Evolutionary conservation across 92 coral and sea anemone genomes (phyloP).

Genomic region (Desmophyllum pertusum): DNA sequence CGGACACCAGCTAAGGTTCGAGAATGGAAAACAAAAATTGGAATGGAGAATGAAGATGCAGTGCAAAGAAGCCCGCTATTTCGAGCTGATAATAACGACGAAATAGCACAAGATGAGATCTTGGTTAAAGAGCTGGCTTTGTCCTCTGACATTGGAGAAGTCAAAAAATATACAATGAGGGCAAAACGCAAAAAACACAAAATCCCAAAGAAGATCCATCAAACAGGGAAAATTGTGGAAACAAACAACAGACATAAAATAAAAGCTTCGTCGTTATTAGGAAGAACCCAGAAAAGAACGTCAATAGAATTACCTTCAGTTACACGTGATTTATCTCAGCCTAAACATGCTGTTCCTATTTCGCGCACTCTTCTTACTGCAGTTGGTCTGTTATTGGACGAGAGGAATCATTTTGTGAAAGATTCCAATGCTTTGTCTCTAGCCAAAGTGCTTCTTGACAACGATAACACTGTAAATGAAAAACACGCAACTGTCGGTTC

Average conservation of each 20-base stretch:
- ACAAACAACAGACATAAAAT: neutral
- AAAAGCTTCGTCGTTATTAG: no score
- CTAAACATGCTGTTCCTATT: constrained; percentile 37
- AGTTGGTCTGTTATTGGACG: constrained; percentile 65
- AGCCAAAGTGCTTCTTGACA: constrained; percentile 74
- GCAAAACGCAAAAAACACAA: neutral
- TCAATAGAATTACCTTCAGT: constrained; percentile 15
- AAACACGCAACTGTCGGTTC: constrained; percentile 7
- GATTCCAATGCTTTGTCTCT: constrained; percentile 75
- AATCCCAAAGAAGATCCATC: neutral
- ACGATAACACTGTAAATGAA: constrained; percentile 27
- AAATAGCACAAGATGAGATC: constrained; percentile 19
- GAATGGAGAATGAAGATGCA: neutral
- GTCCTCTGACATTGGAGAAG: constrained; percentile 29
- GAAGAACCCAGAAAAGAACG: constrained; percentile 20
- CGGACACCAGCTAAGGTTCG: constrained; percentile 8
- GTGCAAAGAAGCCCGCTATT: neutral
- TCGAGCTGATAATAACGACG: neutral
- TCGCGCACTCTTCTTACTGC: constrained; percentile 76
- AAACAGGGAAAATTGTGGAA: neutral
- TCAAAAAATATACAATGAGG: neutral
- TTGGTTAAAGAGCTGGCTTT: constrained; percentile 31
- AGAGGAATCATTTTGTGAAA: constrained; percentile 74
- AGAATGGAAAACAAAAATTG: constrained; percentile 3
- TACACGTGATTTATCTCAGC: neutral